phyloP scores from a whole-genome alignment of 2,888 invertebrate species.

The Dynastes tityus region DNA sequence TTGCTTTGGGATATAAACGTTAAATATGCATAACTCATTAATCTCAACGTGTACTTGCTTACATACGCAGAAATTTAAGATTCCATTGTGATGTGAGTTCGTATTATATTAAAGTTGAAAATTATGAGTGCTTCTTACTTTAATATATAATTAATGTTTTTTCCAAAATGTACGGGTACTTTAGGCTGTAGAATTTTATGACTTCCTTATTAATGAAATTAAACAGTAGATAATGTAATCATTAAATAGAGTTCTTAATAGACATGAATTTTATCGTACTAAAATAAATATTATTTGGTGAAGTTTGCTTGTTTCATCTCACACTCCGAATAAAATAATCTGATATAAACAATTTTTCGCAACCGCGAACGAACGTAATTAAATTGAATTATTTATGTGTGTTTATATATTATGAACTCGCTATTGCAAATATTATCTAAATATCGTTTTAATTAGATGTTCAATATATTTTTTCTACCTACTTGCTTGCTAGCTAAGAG shows the following conservation, averaged over 20 bases:
- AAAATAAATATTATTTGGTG: conserved; percentile 11
- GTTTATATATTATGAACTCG: conserved; percentile 21
- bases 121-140: background rate
- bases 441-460: conserved; percentile 9
- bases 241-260: conserved; percentile 19
- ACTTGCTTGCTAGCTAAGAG: background rate
- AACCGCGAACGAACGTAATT: conserved; percentile 9
- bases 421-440: conserved; percentile 24
- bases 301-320: conserved; percentile 18
- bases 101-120: background rate
- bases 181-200: conserved; percentile 4
- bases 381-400: conserved; percentile 32
- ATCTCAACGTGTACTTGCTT: background rate
- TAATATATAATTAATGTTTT: background rate
- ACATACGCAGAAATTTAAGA: conserved; percentile 7
- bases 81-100: background rate
- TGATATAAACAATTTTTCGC: conserved; percentile 26
- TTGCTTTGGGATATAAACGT: conserved; percentile 2
- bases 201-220: conserved; percentile 17
- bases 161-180: background rate
- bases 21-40: conserved; percentile 23
- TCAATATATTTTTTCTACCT: conserved; percentile 14
- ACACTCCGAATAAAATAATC: conserved; percentile 22
- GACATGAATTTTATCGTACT: conserved; percentile 20
- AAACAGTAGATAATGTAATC: conserved; percentile 9